These are phyloP conservation scores for Euwallacea similis DNA, from an alignment of 1,140 invertebrate species.

Conservation along the genomic window DNA sequence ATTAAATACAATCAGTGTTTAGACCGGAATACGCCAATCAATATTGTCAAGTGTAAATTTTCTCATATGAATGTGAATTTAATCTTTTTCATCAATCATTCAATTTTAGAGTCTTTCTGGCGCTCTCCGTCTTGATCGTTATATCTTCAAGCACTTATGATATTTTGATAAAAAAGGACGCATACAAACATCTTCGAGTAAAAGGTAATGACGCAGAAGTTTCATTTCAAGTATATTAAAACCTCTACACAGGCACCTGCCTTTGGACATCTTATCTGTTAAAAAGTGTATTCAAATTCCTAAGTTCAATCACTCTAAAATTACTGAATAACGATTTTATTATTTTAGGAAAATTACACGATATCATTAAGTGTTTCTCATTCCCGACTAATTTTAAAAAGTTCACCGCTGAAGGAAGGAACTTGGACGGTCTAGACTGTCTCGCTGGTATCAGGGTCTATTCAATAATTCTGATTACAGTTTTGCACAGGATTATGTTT, in stretches of 20 bases:
- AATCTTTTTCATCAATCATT: not conserved
- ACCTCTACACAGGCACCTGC: not conserved
- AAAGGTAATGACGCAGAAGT: conserved; percentile 15
- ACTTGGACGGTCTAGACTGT: conserved; percentile 63
- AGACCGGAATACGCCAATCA: not conserved
- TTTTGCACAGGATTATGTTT: conserved; percentile 66
- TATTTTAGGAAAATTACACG: conserved; percentile 30
- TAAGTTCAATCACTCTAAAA: not conserved
- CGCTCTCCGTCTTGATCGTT: conserved; percentile 8
- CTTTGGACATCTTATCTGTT: not conserved
- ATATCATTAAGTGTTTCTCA: conserved; percentile 36
- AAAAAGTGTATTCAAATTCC: not conserved
- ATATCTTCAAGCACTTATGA: conserved; percentile 29
- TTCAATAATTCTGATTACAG: conserved; percentile 66
- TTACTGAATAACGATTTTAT: not conserved
- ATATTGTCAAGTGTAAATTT: too few relatives aligned
- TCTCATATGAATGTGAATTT: not conserved
- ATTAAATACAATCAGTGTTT: not conserved
- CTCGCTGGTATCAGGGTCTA: conserved; percentile 67
- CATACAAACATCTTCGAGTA: conserved; percentile 11
- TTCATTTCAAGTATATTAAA: too few relatives aligned
- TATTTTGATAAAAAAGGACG: conserved; percentile 17
- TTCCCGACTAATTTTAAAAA: conserved; percentile 34
- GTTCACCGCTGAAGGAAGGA: conserved; percentile 52
- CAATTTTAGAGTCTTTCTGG: conserved; percentile 22